phyloP scores from a whole-genome alignment of 2,797 vertebrate species.

The Acanthiza pusilla region DNA sequence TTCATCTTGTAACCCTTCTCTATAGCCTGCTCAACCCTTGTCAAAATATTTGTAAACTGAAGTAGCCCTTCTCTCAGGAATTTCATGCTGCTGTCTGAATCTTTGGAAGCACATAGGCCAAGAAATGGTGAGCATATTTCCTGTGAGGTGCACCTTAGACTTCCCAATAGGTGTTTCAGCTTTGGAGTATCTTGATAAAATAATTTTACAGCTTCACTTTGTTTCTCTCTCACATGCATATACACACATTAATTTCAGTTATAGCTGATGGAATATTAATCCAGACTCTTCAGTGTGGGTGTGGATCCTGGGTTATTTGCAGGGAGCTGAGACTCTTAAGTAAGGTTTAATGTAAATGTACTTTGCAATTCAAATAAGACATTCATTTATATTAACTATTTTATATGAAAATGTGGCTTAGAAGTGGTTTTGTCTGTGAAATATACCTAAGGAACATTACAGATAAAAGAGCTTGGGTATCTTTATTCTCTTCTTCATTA shows the following conservation, averaged over 20 bases:
- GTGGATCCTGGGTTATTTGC: not conserved
- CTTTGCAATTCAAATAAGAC: not conserved
- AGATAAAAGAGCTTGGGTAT: not conserved
- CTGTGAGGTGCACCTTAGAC: not conserved
- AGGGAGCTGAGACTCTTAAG: not conserved
- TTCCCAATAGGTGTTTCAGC: not conserved
- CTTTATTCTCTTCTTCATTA: not conserved
- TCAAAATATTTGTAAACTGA: not conserved
- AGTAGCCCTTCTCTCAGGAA: not conserved
- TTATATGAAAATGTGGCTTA: not conserved
- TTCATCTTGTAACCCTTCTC: not conserved
- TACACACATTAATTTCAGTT: not conserved
- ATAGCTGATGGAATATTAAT: not conserved
- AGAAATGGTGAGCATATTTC: not conserved
- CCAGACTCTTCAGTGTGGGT: not conserved
- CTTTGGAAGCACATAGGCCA: not conserved
- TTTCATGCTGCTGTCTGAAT: not conserved
- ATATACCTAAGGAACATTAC: not conserved
- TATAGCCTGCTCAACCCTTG: not conserved
- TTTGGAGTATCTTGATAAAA: not conserved
- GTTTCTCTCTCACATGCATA: not conserved
- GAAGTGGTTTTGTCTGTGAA: not conserved
- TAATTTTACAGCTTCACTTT: not conserved
- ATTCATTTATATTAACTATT: not conserved
- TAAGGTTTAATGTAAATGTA: not conserved